Base-by-base conservation (phyloP, 2,113 vertebrate genomes). In the Accipiter cooperii region DNA sequence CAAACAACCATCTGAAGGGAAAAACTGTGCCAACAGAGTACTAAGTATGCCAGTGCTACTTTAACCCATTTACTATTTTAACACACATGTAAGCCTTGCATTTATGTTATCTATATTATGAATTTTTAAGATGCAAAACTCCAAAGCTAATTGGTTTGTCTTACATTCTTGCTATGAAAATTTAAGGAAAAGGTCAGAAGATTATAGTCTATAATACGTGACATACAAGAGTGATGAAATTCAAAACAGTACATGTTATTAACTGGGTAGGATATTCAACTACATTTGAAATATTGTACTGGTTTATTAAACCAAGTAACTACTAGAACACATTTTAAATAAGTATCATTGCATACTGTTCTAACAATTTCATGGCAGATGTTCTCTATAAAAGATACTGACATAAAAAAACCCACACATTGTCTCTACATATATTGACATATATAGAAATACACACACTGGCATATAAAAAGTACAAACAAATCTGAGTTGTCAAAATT, bases 31-130 rank as follows among this genome's bases (percentile, higher is more conserved):
- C 93, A 94, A 70, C 22, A 91, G 61, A 95, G 77, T 25, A 92
- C n/a, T 55, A 58, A 90, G 77, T 26, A 70, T 29, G 54, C 81
- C 93, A 80, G 60, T 54, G 66, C 89, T 91, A 76, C 89, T 96
- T 95, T 91, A 96, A 96, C 78, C 92, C 82, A 65, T 85, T 96
- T 94, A 79, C 91, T 94, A 94, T 94, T 96, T 93, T 91, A 95
- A 79, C 82, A 89, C 46, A 38, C 17, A 66, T 28, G 38, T 36
- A 89, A 95, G 36, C 38, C 78, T 66, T 54, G 77, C 84, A 61
- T 83, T 90, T 52, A 38, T 70, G 31, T 87, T 93, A 82, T 49
- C 81, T 79, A 21, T 44, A 76, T 79, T 46, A 89, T 24, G 26
- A 84, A 60, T 82, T 94, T 93, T 89, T 93, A 65, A 69, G 44